Evolutionary conservation across 2,113 vertebrate genomes (phyloP).

Genomic region (Albula goreensis): DNA sequence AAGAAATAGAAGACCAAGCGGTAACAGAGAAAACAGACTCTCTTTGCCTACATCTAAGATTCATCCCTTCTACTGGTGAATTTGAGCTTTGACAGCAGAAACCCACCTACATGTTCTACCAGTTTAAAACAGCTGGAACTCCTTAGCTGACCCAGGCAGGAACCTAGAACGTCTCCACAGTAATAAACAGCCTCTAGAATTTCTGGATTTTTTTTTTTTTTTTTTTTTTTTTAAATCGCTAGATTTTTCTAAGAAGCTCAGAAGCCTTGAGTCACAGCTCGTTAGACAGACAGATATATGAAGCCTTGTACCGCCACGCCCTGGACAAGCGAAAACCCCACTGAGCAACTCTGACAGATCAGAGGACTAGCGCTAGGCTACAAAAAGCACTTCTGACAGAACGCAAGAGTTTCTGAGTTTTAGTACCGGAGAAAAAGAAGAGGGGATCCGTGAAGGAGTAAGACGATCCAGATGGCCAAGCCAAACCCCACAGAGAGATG

Average conservation of each 20-base stretch:
- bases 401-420: background rate
- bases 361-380: background rate
- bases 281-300: background rate
- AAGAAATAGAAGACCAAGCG: background rate
- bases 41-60: background rate
- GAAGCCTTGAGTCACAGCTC: background rate
- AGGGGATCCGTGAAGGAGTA: background rate
- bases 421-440: background rate
- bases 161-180: background rate
- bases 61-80: background rate
- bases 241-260: background rate
- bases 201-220: too few species aligned
- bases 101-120: background rate
- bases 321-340: background rate
- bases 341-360: background rate
- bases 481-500: background rate
- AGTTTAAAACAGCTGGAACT: background rate
- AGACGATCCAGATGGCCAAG: background rate
- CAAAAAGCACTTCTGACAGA: background rate
- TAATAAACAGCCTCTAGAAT: background rate
- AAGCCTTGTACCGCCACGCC: background rate
- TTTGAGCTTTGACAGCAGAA: background rate
- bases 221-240: background rate
- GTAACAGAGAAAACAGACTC: background rate
- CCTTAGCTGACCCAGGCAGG: background rate